Evolutionary conservation across 2,888 invertebrate species (phyloP), one percentile per base, ranked within the genome.

Genomic region (Apocheima hispidaria): DNA sequence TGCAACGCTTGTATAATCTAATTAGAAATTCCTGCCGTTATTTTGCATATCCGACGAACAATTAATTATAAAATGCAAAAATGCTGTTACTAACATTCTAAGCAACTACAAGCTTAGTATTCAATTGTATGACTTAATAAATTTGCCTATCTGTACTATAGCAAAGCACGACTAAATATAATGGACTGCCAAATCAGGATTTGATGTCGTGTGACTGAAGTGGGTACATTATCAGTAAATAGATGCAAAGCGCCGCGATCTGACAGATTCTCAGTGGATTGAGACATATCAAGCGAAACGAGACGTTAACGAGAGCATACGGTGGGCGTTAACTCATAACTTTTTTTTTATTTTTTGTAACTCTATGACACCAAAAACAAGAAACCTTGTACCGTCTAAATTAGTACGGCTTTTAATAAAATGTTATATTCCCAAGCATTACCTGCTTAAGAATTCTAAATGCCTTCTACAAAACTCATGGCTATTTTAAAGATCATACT

Each of bases 211-310:
- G 9, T 48, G 51, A 35, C 5, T 50, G 36, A 28, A 52, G 52
- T 46, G 9, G 43, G 16, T 35, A 35, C 20, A 43, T 5, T 50
- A 66, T 64, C 57, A 48, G 56, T 49, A 26, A 26, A 46, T 52
- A 38, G 62, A 65, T 65, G 63, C 52, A 65, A 63, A 49, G 58
- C 36, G 40, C 63, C 63, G 61, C 63, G 20, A 61, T 60, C 58
- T 59, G 65, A 54, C 35, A 43, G 59, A 63, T 51, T 54, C 57
- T 60, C 60, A 49, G 51, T 26, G 44, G 41, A 62, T 64, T 36
- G 55, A 55, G 43, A 41, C 46, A 40, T 55, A 52, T 58, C 7
- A 50, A 38, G 23, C 48, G 54, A 55, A 38, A 54, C 62, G 51
- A 64, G 62, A 65, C 49, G 59, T 62, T 28, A 54, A 60, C 60